Evolutionary conservation across 2,888 invertebrate species (phyloP).

Genomic region (Halictus ligatus): DNA sequence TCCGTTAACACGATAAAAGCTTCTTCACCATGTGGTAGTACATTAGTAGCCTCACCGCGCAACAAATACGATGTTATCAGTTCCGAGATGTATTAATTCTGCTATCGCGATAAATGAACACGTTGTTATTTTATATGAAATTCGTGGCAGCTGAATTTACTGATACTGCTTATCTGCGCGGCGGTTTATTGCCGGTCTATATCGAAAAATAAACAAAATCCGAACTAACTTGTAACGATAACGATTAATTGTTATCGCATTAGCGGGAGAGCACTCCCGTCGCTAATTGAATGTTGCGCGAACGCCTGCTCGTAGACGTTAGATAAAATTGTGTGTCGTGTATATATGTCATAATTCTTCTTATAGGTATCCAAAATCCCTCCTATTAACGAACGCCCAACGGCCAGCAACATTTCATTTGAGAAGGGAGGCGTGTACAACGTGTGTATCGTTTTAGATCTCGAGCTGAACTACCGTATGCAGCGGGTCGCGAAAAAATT

Average conservation of each 20-base stretch:
- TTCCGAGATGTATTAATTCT: neutral
- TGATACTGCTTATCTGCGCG: slow-evolving; percentile 48
- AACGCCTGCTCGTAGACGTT: neutral
- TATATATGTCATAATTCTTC: neutral
- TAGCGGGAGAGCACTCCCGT: neutral
- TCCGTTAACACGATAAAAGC: neutral
- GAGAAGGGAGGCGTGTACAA: slow-evolving; percentile 79
- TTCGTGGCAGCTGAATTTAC: slow-evolving; percentile 12
- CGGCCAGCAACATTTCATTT: slow-evolving; percentile 84
- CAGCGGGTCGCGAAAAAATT: neutral
- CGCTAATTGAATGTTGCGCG: neutral
- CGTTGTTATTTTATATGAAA: slow-evolving; percentile 25
- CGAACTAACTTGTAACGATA: neutral
- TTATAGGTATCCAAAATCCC: slow-evolving; percentile 82
- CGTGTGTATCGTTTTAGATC: slow-evolving; percentile 72
- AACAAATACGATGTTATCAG: slow-evolving; percentile 31
- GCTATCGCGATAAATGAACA: slow-evolving; percentile 60
- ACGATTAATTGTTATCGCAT: neutral
- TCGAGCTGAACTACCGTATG: neutral
- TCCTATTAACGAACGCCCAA: slow-evolving; percentile 81
- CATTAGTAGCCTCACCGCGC: neutral
- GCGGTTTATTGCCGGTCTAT: neutral
- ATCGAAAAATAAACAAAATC: slow-evolving; percentile 10
- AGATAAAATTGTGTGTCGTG: neutral
- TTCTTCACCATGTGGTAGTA: neutral